These are phyloP conservation scores for Nasonia oneida DNA, from an alignment of 2,888 invertebrate genomes.

Conservation along the genomic window DNA sequence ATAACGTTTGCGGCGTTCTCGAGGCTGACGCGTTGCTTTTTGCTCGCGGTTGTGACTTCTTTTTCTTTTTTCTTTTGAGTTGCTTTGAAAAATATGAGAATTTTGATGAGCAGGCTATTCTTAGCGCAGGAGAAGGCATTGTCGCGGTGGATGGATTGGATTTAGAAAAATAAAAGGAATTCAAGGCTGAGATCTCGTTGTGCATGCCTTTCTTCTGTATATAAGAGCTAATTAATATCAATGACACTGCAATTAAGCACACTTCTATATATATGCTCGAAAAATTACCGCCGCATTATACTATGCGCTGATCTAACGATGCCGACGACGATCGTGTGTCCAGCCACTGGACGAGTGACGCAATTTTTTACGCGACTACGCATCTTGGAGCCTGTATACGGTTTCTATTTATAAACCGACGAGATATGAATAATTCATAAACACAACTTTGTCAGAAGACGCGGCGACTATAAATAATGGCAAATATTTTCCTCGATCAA, in stretches of 20 bases:
- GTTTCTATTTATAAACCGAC: not conserved
- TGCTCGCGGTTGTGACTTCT: not conserved
- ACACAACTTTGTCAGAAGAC: not conserved
- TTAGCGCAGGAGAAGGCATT: not conserved
- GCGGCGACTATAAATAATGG: not conserved
- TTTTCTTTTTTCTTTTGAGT: no score
- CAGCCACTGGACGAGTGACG: constrained; percentile 29
- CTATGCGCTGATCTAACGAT: constrained; percentile 19
- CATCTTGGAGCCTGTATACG: not conserved
- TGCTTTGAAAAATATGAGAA: no score
- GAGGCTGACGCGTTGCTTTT: not conserved
- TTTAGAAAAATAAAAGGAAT: not conserved
- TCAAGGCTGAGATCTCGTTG: not conserved
- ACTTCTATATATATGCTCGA: not conserved
- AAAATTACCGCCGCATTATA: constrained; percentile 29
- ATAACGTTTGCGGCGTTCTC: not conserved
- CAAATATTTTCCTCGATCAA: no score
- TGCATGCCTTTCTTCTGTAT: not conserved
- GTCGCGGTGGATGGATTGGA: not conserved
- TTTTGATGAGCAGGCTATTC: not conserved
- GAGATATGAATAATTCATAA: constrained; percentile 17
- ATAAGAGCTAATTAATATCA: constrained; percentile 32
- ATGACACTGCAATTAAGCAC: not conserved
- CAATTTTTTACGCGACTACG: constrained; percentile 32
- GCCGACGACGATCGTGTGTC: constrained; percentile 7